A percentile compares a stretch with the other conserved stretches of the same genome.
These are phyloP conservation scores for Mastomys natalensis DNA, from an alignment of 2,113 vertebrate genomes.

Conservation along the genomic window DNA sequence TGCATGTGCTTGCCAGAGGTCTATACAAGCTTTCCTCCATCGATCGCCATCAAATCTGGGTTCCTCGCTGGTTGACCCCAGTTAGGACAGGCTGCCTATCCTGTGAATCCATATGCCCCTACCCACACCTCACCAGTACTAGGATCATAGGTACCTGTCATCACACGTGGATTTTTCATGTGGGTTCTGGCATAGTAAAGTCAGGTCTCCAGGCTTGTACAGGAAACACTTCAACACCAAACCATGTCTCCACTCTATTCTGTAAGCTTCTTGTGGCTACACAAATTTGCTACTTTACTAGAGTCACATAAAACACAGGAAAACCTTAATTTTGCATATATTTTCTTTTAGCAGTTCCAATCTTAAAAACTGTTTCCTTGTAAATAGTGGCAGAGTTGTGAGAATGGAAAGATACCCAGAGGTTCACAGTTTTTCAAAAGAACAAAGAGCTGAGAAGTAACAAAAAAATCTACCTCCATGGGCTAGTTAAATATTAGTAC, in stretches of 20 bases:
- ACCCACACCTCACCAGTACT: too few relatives aligned
- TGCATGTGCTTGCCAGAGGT: not conserved
- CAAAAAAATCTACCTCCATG: not conserved
- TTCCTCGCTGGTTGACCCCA: fast-evolving
- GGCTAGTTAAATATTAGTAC: not conserved
- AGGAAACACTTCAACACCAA: not conserved
- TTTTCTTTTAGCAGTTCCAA: not conserved
- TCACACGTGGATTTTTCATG: not conserved
- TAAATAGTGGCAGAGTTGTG: not conserved
- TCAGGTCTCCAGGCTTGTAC: not conserved
- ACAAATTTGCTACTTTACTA: not conserved
- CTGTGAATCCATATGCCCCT: not conserved
- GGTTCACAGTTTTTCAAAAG: not conserved
- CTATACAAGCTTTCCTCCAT: not conserved
- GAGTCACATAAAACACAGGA: not conserved
- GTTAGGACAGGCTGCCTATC: not conserved
- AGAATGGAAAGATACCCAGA: not conserved
- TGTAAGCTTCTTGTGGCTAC: not conserved
- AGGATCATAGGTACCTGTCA: not conserved
- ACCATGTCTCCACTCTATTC: not conserved
- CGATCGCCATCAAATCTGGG: too few relatives aligned
- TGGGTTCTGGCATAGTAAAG: not conserved
- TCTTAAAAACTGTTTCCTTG: not conserved
- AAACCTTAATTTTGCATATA: not conserved
- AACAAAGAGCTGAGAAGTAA: not conserved